phyloP scores from a whole-genome alignment of 1,140 invertebrate genomes.

The Halictus rubicundus region DNA sequence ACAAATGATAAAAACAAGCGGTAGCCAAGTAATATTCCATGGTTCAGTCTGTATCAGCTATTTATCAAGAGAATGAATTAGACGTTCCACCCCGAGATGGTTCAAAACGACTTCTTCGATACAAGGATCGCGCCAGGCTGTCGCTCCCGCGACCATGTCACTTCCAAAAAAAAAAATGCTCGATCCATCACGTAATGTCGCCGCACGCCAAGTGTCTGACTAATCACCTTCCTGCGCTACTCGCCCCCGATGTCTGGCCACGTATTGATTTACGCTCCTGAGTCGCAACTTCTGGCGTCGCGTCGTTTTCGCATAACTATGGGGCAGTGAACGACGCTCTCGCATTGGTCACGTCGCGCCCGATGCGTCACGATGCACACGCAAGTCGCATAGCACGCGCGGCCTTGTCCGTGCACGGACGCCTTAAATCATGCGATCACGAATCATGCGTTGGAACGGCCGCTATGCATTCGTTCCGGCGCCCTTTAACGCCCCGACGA shows the following conservation, averaged over 20 bases:
- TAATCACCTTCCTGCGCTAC: slow-evolving; percentile 5
- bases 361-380: slow-evolving; percentile 13
- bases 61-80: not conserved
- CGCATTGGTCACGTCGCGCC: not conserved
- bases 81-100: not conserved
- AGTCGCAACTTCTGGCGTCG: no score
- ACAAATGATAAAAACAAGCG: no score
- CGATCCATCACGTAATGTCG: not conserved
- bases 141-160: not conserved
- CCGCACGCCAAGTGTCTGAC: not conserved
- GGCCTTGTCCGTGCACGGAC: slow-evolving; percentile 13
- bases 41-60: not conserved
- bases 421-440: slow-evolving; percentile 47
- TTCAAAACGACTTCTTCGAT: not conserved
- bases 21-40: no score
- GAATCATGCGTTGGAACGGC: slow-evolving; percentile 17
- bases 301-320: not conserved
- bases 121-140: not conserved
- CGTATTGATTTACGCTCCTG: not conserved
- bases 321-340: not conserved
- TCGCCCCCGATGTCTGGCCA: not conserved
- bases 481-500: not conserved
- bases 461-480: slow-evolving; percentile 12
- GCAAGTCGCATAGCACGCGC: slow-evolving; percentile 45
- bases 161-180: not conserved